Conservation (phyloP, 2,113 vertebrate genomes). For the Camelus dromedarius region DNA sequence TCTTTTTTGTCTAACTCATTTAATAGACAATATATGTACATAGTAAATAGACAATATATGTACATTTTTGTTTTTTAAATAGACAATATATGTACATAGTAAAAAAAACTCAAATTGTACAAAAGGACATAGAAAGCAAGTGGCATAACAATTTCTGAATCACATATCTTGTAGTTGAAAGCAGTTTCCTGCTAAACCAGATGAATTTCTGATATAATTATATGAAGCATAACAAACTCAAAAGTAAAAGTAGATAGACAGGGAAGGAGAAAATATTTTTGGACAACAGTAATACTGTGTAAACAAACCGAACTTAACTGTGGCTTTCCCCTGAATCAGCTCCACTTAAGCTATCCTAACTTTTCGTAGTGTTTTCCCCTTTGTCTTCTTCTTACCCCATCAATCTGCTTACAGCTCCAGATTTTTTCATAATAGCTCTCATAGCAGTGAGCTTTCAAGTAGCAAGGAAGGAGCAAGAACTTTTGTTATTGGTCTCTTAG, state of each 20-base stretch:
- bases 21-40: not conserved
- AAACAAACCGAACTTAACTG: not conserved
- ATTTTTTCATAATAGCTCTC: not conserved
- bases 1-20: constrained; percentile 2
- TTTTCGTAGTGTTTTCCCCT: not conserved
- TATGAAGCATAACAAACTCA: not conserved
- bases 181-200: not conserved
- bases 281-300: not conserved
- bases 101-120: not conserved
- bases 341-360: not conserved
- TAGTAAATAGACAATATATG: not conserved
- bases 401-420: not conserved
- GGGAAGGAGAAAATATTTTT: not conserved
- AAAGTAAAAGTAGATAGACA: not conserved
- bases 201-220: not conserved
- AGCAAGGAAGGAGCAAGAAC: not conserved
- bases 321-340: not conserved
- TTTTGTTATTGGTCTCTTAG: not conserved
- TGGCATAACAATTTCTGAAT: not conserved
- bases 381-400: not conserved
- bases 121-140: not conserved
- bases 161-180: constrained; percentile 4
- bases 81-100: not conserved
- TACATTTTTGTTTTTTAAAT: not conserved
- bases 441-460: not conserved